A percentile compares a stretch with the other conserved stretches of the same genome.
phyloP scores from a whole-genome alignment of 2,888 invertebrate species.

The Machimus atricapillus region DNA sequence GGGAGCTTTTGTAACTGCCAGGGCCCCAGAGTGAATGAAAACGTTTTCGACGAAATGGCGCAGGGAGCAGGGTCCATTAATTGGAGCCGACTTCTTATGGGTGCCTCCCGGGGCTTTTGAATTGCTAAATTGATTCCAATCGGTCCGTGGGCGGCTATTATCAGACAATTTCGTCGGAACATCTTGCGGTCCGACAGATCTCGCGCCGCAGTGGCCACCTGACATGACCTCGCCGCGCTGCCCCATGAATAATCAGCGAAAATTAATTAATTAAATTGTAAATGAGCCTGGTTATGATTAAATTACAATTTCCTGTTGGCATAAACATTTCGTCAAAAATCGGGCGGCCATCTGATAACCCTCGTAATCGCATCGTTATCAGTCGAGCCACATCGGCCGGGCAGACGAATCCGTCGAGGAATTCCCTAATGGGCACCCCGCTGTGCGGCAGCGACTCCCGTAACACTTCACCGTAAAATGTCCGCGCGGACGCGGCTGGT shows the following conservation, averaged over 20 bases:
- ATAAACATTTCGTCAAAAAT: slow-evolving; percentile 41
- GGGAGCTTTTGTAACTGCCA: not conserved
- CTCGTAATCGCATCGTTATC: slow-evolving; percentile 31
- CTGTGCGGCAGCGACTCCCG: slow-evolving; percentile 45
- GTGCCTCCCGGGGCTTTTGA: not conserved
- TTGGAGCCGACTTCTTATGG: not conserved
- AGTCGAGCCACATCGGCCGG: not conserved
- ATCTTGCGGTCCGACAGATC: slow-evolving; percentile 24
- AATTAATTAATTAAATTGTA: slow-evolving; percentile 47
- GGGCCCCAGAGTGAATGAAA: not conserved
- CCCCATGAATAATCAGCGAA: slow-evolving; percentile 39
- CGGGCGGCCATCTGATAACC: not conserved
- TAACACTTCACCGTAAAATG: slow-evolving; percentile 45
- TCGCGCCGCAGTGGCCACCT: slow-evolving; percentile 22
- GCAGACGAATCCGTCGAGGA: slow-evolving; percentile 34
- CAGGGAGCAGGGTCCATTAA: not conserved
- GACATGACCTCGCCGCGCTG: slow-evolving; percentile 40
- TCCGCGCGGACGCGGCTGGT: slow-evolving; percentile 9
- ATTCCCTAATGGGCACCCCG: slow-evolving; percentile 47
- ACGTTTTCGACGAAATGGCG: not conserved
- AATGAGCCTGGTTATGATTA: slow-evolving; percentile 43
- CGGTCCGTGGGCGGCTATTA: slow-evolving; percentile 24
- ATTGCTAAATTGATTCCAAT: slow-evolving; percentile 36
- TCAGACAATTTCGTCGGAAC: slow-evolving; percentile 10
- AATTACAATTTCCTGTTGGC: slow-evolving; percentile 46